Evolutionary conservation across 1,140 invertebrate genomes (phyloP), one percentile per base, ranked within the genome.

Genomic region (Bathynomus jamesi): DNA sequence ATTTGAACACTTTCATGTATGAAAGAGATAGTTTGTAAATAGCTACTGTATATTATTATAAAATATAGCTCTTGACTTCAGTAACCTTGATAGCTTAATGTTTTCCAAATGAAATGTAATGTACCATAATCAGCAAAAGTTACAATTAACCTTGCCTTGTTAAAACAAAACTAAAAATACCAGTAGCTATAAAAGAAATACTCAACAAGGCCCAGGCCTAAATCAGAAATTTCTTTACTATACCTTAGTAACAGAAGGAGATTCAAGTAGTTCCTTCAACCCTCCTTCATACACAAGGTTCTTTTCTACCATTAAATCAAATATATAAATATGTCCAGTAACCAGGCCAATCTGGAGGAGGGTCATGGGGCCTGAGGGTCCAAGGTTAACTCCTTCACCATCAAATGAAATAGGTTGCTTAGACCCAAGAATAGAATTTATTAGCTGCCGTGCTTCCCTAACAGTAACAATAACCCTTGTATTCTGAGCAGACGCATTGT

Each of bases 321-420:
- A 95, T 73, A 98, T 78, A 80, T 89, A 94, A 0, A 89, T 88
- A 79, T 89, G 88, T 24, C 92, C 91, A 61, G 86, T 85, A 77
- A 88, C 86, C 0, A 90, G 92, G 13, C 90, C 91, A 73, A 97
- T 87, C 82, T 96, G 93, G 77, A 96, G 85, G 27, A 96, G 82
- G 0, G 93, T 96, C 28, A 96, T 83, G 77, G 79, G 79, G 11
- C 82, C 82, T 10, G 71, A 78, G 89, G 88, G 17, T 1, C 93
- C 93, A 31, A 95, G 83, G 84, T 95, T 96, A 7, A 96, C 90
- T 24, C 94, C 94, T 84, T 96, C 94, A 78, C 91, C 94, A 81
- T 96, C 94, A 76, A 95, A 87, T 0, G 91, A 90, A 28, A 96
- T 82, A 27, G 83, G 80, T 77, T 86, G 86, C 29, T 74, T 62